Conservation (phyloP, 2,888 invertebrate species). For the Sesamia inferens region DNA sequence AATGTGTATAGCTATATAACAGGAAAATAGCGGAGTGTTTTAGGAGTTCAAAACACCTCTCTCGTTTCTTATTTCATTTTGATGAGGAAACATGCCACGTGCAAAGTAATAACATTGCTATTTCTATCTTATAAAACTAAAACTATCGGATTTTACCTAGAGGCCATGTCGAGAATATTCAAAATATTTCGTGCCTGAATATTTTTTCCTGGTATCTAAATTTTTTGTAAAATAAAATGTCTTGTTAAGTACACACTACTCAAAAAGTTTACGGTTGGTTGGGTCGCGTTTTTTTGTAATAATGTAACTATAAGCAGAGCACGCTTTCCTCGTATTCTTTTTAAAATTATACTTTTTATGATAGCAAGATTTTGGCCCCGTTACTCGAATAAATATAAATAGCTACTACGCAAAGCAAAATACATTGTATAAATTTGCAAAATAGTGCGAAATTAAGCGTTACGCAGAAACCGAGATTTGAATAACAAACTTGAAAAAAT, state of each 20-base stretch:
- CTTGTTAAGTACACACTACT: conserved; percentile 23
- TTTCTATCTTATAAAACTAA: not conserved
- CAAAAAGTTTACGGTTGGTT: conserved; percentile 18
- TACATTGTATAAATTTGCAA: conserved; percentile 40
- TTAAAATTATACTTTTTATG: conserved; percentile 35
- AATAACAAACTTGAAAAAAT: conserved; percentile 30
- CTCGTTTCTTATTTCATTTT: not conserved
- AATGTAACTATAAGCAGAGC: conserved; percentile 27
- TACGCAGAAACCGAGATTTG: conserved; percentile 23
- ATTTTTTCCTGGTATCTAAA: not conserved
- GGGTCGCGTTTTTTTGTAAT: conserved; percentile 27
- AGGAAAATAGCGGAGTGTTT: conserved; percentile 5
- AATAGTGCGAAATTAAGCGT: conserved; percentile 42
- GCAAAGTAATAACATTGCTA: not conserved
- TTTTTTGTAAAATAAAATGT: conserved; percentile 22
- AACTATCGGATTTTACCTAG: not conserved
- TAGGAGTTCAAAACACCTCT: not conserved
- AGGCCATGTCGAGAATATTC: conserved; percentile 1
- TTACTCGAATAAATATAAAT: conserved; percentile 45
- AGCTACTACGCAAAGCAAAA: conserved; percentile 33
- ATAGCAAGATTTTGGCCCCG: conserved; percentile 34
- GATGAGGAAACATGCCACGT: not conserved
- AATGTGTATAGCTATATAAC: not conserved
- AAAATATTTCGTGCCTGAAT: not conserved
- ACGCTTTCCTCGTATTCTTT: conserved; percentile 36